Conservation (phyloP, 2,113 vertebrate genomes). For the Neopipo cinnamomea region DNA sequence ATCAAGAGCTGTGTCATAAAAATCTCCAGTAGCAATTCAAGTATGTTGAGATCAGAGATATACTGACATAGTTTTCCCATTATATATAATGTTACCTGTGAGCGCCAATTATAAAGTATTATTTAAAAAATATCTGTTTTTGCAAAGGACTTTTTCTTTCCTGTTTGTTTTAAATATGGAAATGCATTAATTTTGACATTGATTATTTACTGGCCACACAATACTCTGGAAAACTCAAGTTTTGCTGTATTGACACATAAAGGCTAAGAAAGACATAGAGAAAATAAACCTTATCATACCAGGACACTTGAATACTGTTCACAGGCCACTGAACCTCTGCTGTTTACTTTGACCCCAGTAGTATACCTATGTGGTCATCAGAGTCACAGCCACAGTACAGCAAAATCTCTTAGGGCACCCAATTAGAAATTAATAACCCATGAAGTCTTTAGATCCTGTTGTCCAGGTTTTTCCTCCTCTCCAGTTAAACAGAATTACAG, state of each 20-base stretch:
- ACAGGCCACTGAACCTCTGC: not conserved
- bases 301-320: not conserved
- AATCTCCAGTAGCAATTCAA: not conserved
- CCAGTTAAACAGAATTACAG: not conserved
- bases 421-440: not conserved
- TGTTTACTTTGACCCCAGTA: not conserved
- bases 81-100: not conserved
- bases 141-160: not conserved
- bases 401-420: not conserved
- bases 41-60: not conserved
- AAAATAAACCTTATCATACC: not conserved
- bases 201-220: not conserved
- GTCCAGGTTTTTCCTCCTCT: not conserved
- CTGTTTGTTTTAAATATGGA: not conserved
- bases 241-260: not conserved
- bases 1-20: not conserved
- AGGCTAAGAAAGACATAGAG: slow-evolving; percentile 12
- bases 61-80: not conserved
- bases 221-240: not conserved
- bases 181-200: not conserved
- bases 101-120: not conserved
- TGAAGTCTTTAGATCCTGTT: not conserved
- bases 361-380: not conserved
- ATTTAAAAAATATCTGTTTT: not conserved
- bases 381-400: not conserved